Base-by-base conservation (phyloP, 2,888 invertebrate genomes). In the Spilarctia lutea region DNA sequence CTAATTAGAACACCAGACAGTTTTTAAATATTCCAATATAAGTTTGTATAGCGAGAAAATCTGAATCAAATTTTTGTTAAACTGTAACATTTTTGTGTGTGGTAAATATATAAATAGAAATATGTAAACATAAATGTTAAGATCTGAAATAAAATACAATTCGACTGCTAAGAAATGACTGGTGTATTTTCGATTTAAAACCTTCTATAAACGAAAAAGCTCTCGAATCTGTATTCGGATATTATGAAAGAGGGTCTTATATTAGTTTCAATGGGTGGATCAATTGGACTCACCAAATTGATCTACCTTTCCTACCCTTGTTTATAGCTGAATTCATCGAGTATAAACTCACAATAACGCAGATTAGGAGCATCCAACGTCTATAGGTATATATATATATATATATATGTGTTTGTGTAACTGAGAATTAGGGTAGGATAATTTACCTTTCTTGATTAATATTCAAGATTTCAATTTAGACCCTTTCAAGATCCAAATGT, bases 321-420 rank as follows among this genome's bases (percentile, higher is more conserved):
- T 75, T 74, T 71, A 80, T 73, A 68, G 72, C 33, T 67, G 70
- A 79, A 78, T 79, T 70, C 71, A 70, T 72, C 35, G 70, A 74
- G 81, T 76, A 79, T 66, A 68, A 65, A n/a, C 67, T 71, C 48
- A 83, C 77, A 81, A 79, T 78, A 65, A 70, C 69, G n/a, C 42
- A 79, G 78, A 82, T 81, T 84, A 71, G 72, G 66, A 33, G 33
- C 69, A 42, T 20, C 80, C 68, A 65, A 68, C 39, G 35, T 33
- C n/a, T 35, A 18, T 30, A 30, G 24, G 33, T 33, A 10, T 68
- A n/a, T 24, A 24, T 16, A 48, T 33, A 10, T 68, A n/a, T 24
- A 48, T 33, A 10, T 68, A n/a, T 24, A 24, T 16, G 35, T 52
- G n/a, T 52, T n/a, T 68, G 10, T 42, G 30, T 1, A 66, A 27